Percentiles rank a stretch among this genome's conserved stretches.
Conservation (phyloP, 2,797 vertebrate genomes). For the Erethizon dorsatum region DNA sequence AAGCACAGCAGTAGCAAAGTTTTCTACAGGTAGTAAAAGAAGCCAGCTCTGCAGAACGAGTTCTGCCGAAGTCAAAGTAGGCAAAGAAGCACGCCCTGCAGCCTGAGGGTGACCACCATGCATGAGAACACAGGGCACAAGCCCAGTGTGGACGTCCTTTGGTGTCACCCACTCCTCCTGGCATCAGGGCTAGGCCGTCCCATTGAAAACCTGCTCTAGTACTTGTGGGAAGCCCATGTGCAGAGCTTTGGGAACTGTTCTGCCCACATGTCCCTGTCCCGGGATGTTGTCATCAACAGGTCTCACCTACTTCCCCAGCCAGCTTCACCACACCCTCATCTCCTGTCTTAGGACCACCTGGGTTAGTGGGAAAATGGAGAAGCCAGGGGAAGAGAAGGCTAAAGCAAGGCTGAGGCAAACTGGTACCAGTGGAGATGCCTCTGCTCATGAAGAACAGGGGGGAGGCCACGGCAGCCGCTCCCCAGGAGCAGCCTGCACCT, state of each 20-base stretch:
- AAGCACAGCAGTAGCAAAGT: background rate
- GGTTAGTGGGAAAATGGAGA: background rate
- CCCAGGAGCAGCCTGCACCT: rapidly evolving
- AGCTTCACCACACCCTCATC: background rate
- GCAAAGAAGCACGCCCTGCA: background rate
- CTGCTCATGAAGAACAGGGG: rapidly evolving
- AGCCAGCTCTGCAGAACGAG: background rate
- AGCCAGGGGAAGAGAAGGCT: background rate
- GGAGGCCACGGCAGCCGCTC: rapidly evolving
- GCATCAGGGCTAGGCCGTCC: background rate
- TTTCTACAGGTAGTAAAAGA: background rate
- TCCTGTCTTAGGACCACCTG: background rate
- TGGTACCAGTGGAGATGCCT: rapidly evolving
- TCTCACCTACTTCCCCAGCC: background rate
- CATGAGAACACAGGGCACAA: background rate
- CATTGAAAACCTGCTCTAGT: background rate
- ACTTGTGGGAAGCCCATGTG: too few relatives aligned
- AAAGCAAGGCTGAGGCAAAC: rapidly evolving
- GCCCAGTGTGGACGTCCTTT: background rate
- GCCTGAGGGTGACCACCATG: background rate
- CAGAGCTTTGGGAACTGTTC: background rate
- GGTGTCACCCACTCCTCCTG: background rate
- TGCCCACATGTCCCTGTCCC: background rate
- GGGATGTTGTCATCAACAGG: background rate
- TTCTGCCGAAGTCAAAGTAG: background rate